Evolutionary conservation across 2,797 vertebrate genomes (phyloP).

Genomic region (Pyrocephalus nanus): DNA sequence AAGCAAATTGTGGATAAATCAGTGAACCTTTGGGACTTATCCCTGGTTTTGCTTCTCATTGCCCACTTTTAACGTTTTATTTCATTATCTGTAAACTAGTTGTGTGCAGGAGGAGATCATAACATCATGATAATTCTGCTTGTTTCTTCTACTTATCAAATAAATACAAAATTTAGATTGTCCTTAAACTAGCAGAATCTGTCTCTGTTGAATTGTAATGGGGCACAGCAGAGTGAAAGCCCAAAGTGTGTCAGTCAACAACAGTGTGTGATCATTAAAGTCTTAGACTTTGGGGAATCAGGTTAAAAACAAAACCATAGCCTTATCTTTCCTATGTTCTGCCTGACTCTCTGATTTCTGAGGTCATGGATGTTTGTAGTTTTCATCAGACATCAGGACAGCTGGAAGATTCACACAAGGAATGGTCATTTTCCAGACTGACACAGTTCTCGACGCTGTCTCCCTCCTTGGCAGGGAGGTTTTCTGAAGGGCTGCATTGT

Average conservation of each 20-base stretch:
- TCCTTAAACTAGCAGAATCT: not conserved
- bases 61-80: not conserved
- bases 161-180: not conserved
- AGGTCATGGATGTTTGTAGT: not conserved
- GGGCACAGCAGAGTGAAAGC: not conserved
- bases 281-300: not conserved
- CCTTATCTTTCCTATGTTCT: accelerated
- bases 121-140: not conserved
- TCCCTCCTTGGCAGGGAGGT: not conserved
- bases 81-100: not conserved
- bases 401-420: not conserved
- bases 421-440: not conserved
- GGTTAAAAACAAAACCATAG: not conserved
- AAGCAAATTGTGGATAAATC: not conserved
- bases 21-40: not conserved
- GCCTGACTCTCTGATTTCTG: not conserved
- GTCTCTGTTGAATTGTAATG: not conserved
- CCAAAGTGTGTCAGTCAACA: not conserved
- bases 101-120: not conserved
- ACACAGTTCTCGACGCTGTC: not conserved
- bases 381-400: not conserved
- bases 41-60: not conserved
- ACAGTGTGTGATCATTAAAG: not conserved
- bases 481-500: not conserved
- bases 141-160: not conserved